Conservation (phyloP, 2,888 invertebrate species). For the Scelioninae gen. 1 region DNA sequence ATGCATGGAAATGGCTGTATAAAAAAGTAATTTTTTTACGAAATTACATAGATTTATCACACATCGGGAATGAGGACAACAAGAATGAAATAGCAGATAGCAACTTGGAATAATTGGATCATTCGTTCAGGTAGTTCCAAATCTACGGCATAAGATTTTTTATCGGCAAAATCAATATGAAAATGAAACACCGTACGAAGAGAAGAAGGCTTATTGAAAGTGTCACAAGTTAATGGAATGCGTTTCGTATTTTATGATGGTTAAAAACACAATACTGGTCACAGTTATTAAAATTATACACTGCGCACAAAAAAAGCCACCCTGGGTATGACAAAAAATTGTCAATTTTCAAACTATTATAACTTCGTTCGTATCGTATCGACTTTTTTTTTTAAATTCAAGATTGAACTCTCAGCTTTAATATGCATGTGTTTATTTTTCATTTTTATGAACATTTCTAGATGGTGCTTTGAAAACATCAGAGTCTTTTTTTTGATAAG, state of each 20-base stretch:
- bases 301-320: no score
- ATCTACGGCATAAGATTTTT: slow-evolving; percentile 37
- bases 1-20: not conserved
- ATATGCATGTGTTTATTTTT: no score
- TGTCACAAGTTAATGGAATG: slow-evolving; percentile 34
- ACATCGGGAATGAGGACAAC: slow-evolving; percentile 23
- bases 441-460: no score
- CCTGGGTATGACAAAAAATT: no score
- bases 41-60: slow-evolving; percentile 47
- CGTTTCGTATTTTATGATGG: not conserved
- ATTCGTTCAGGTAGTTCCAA: slow-evolving; percentile 34
- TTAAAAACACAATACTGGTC: no score
- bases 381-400: no score
- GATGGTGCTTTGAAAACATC: no score
- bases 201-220: slow-evolving; percentile 42
- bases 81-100: slow-evolving; percentile 32
- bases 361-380: no score
- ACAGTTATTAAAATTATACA: no score
- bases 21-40: slow-evolving; percentile 19
- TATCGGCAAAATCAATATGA: slow-evolving; percentile 30
- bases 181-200: slow-evolving; percentile 25
- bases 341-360: no score
- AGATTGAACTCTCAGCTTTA: no score
- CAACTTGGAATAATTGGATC: slow-evolving; percentile 43
- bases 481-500: no score